Evolutionary conservation across 2,888 invertebrate genomes (phyloP).

Genomic region (Eulithis testata): DNA sequence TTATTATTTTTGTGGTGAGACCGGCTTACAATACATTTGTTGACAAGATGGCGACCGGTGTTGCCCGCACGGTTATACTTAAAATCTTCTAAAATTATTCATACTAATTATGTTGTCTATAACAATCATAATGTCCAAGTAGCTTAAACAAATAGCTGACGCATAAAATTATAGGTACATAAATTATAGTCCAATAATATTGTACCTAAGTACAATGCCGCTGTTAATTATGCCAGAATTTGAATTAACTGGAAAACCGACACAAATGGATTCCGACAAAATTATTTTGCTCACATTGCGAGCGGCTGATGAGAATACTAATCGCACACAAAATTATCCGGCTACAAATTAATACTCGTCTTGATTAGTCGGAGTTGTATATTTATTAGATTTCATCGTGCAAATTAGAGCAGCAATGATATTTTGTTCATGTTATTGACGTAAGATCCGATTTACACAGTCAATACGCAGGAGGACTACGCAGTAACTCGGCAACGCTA

Average conservation of each 20-base stretch:
- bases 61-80: too few species aligned
- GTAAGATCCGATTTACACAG: too few species aligned
- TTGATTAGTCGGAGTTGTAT: neutral
- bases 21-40: too few species aligned
- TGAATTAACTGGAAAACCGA: neutral
- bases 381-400: neutral
- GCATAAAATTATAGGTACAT: neutral
- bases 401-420: neutral
- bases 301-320: conserved; percentile 6
- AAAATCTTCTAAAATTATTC: too few species aligned
- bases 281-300: neutral
- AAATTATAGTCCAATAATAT: neutral
- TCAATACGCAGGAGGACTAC: too few species aligned
- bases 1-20: too few species aligned
- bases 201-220: neutral
- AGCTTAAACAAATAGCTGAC: too few species aligned
- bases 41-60: too few species aligned
- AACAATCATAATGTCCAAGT: too few species aligned
- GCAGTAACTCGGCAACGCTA: too few species aligned
- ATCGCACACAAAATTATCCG: conserved; percentile 2
- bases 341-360: neutral
- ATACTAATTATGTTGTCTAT: too few species aligned
- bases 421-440: neutral
- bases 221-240: neutral
- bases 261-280: neutral